phyloP scores from a whole-genome alignment of 2,888 invertebrate species.

The Cheilosia urbana region DNA sequence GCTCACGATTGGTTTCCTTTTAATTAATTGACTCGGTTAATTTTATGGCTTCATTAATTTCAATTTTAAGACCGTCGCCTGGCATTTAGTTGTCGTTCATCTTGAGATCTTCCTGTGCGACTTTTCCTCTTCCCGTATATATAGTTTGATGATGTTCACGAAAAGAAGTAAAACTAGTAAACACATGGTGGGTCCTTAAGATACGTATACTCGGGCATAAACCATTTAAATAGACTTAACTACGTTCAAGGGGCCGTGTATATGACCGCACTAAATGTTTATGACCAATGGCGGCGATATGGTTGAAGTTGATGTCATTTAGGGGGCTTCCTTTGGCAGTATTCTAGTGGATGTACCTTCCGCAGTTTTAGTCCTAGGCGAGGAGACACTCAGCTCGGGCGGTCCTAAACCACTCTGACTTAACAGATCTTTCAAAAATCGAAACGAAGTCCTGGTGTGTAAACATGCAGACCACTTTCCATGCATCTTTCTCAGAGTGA shows the following conservation, averaged over 20 bases:
- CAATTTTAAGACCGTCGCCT: constrained; percentile 61
- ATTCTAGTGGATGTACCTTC: constrained; percentile 20
- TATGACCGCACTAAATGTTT: constrained; percentile 39
- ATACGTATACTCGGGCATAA: background rate
- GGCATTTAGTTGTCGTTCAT: constrained; percentile 36
- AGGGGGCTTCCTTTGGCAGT: background rate
- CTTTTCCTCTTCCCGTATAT: constrained; percentile 15
- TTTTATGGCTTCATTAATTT: constrained; percentile 75
- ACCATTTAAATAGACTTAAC: constrained; percentile 37
- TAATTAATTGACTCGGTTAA: constrained; percentile 74
- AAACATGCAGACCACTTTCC: constrained; percentile 8
- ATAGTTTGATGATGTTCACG: background rate
- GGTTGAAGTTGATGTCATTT: constrained; percentile 33
- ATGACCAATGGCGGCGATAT: constrained; percentile 43
- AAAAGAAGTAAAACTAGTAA: constrained; percentile 48
- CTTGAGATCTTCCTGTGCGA: constrained; percentile 39
- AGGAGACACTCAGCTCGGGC: no score
- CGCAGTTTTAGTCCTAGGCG: background rate
- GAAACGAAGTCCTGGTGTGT: constrained; percentile 10
- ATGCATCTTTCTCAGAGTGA: constrained; percentile 9
- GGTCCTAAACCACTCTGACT: no score
- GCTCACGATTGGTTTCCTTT: constrained; percentile 70
- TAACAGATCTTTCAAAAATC: no score
- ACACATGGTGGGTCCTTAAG: constrained; percentile 47
- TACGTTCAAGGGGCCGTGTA: constrained; percentile 5